Evolutionary conservation across 2,113 vertebrate genomes (phyloP).

Genomic region (Polypterus bichir): DNA sequence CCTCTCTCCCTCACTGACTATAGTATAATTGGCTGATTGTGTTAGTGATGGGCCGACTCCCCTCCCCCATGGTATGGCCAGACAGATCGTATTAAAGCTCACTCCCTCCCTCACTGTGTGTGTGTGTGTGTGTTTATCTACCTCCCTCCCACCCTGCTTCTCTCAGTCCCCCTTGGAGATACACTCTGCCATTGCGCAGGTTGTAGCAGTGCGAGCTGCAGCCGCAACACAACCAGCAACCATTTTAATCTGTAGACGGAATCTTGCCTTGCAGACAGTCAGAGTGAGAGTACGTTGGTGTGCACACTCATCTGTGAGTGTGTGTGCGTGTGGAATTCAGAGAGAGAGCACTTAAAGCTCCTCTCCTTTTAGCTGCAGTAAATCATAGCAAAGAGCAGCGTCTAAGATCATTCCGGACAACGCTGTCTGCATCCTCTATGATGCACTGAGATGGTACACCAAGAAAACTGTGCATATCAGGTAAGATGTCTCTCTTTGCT

Average conservation of each 20-base stretch:
- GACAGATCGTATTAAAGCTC: constrained; percentile 29
- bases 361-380: constrained; percentile 33
- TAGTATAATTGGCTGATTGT: constrained; percentile 54
- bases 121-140: constrained; percentile 10
- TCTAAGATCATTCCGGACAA: constrained; percentile 28
- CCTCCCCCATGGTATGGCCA: constrained; percentile 31
- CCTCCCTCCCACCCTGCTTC: constrained; percentile 22
- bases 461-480: constrained; percentile 87
- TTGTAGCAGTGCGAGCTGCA: constrained; percentile 32
- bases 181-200: constrained; percentile 46
- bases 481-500: constrained; percentile 35
- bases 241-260: constrained; percentile 46
- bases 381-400: constrained; percentile 28
- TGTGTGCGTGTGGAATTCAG: too few relatives aligned
- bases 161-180: constrained; percentile 24
- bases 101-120: constrained; percentile 21
- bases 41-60: constrained; percentile 38
- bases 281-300: too few relatives aligned
- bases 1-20: constrained; percentile 33
- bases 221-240: constrained; percentile 26
- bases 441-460: constrained; percentile 89
- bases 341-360: constrained; percentile 20
- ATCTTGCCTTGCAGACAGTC: constrained; percentile 23
- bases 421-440: constrained; percentile 47
- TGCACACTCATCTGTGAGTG: too few relatives aligned